Evolutionary conservation across 2,797 vertebrate species (phyloP).

Genomic region (Sphaeramia orbicularis): DNA sequence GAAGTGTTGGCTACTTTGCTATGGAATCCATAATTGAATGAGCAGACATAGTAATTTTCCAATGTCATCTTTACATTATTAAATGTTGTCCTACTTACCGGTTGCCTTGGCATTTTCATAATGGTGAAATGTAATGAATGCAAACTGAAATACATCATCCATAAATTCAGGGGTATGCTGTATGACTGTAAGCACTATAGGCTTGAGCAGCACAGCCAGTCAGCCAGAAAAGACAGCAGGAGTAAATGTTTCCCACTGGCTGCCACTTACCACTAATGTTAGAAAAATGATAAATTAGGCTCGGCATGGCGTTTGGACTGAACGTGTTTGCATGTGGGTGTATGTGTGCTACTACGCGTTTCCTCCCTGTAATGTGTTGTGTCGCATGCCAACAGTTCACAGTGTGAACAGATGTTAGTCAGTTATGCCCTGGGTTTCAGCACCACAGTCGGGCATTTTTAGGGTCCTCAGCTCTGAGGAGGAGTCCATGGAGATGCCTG

Average conservation of each 20-base stretch:
- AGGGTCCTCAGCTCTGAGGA: slow-evolving; percentile 69
- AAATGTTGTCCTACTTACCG: neutral
- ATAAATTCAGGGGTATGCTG: slow-evolving; percentile 13
- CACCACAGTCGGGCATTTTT: slow-evolving; percentile 59
- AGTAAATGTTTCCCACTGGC: slow-evolving; percentile 65
- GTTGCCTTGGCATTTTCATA: neutral
- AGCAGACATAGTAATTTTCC: neutral
- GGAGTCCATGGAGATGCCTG: slow-evolving; percentile 70
- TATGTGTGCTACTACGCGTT: slow-evolving; percentile 44
- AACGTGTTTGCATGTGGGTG: slow-evolving; percentile 38
- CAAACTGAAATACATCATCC: slow-evolving; percentile 39
- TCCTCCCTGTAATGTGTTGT: slow-evolving; percentile 61
- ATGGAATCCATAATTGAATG: too few relatives aligned
- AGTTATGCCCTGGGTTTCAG: slow-evolving; percentile 67
- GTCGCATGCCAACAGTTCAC: slow-evolving; percentile 74
- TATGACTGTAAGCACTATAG: slow-evolving; percentile 33
- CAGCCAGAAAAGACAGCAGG: slow-evolving; percentile 65
- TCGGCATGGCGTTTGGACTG: slow-evolving; percentile 50
- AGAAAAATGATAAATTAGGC: slow-evolving; percentile 76
- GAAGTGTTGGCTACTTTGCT: too few relatives aligned
- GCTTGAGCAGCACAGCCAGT: slow-evolving; percentile 49
- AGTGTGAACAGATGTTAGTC: slow-evolving; percentile 83
- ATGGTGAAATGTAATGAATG: slow-evolving; percentile 19
- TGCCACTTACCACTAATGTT: slow-evolving; percentile 77
- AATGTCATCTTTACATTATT: neutral